Evolutionary conservation across 2,113 vertebrate species (phyloP).

Genomic region (Datnioides undecimradiatus): DNA sequence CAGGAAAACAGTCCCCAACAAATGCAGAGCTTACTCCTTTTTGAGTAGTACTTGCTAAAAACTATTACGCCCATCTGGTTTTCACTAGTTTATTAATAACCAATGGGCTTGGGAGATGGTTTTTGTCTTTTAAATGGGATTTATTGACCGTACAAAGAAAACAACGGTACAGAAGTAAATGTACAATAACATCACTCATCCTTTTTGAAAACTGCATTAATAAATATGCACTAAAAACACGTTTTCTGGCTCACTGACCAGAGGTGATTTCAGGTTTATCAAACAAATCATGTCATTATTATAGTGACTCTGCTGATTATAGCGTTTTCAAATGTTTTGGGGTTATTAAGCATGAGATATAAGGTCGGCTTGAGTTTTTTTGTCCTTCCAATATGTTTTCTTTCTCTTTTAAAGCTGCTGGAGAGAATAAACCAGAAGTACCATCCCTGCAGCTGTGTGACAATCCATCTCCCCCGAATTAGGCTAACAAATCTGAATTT

Average conservation of each 20-base stretch:
- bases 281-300: neutral
- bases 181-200: no score
- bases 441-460: conserved; percentile 34
- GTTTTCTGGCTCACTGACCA: conserved; percentile 2
- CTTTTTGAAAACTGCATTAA: conserved; percentile 1
- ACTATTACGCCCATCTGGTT: neutral
- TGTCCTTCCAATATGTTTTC: conserved; percentile 6
- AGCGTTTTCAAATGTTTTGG: no score
- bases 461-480: conserved; percentile 18
- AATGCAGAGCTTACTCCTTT: conserved; percentile 11
- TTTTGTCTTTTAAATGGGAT: conserved; percentile 3
- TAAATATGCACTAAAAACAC: conserved; percentile 24
- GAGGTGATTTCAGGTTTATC: neutral
- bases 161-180: no score
- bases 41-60: neutral
- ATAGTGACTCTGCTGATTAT: no score
- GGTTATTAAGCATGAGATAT: neutral
- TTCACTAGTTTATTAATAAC: neutral
- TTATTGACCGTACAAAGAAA: neutral
- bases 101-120: neutral
- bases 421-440: no score
- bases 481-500: neutral
- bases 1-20: conserved; percentile 11
- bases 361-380: neutral
- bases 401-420: neutral